phyloP scores from a whole-genome alignment of 2,888 invertebrate genomes.

The Neoaliturus tenellus region DNA sequence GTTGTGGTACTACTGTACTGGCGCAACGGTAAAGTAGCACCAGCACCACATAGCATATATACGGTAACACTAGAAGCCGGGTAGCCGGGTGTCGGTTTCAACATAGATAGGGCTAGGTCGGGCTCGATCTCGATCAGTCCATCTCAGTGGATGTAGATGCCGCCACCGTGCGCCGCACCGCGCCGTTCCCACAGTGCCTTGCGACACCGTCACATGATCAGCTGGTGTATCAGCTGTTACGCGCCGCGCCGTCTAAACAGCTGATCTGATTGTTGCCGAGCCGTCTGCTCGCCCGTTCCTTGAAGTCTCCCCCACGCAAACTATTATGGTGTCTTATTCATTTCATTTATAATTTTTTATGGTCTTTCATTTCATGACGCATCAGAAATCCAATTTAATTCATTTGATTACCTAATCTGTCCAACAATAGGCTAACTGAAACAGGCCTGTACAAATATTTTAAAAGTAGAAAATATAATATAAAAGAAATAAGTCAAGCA shows the following conservation, averaged over 20 bases:
- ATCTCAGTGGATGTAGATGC: neutral
- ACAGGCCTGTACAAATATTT: too few species aligned
- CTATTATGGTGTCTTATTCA: too few species aligned
- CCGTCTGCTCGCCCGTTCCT: neutral
- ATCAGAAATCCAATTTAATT: too few species aligned
- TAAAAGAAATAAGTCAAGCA: too few species aligned
- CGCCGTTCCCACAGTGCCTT: conserved; percentile 16
- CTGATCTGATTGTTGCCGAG: neutral
- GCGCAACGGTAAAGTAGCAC: neutral
- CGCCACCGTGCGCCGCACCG: neutral
- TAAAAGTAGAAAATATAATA: too few species aligned
- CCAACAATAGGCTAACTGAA: too few species aligned
- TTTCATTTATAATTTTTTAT: too few species aligned
- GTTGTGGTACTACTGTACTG: neutral
- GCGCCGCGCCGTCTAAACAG: neutral
- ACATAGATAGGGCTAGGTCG: neutral
- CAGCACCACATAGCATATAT: too few species aligned
- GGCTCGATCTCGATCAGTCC: neutral
- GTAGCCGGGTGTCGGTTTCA: neutral
- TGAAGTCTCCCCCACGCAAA: too few species aligned
- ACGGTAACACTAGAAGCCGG: conserved; percentile 3
- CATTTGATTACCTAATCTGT: too few species aligned
- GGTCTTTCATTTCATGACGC: too few species aligned
- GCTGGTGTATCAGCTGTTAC: neutral
- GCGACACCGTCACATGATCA: neutral